Percentiles rank a stretch among this genome's conserved stretches.
Evolutionary conservation across 2,888 invertebrate species (phyloP).

Genomic region (Hartigia nigra): DNA sequence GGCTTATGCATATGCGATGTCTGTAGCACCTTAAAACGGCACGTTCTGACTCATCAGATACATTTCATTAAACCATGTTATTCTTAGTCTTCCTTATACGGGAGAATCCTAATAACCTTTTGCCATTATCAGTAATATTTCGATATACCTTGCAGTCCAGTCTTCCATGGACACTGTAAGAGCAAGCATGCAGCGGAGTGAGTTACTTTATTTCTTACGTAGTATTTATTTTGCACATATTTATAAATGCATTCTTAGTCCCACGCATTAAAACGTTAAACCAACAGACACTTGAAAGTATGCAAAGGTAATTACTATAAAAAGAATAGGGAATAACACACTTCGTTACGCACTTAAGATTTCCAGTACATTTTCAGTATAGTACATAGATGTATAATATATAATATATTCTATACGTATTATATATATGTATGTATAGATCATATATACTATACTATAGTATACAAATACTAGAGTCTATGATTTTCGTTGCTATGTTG

Average conservation of each 20-base stretch:
- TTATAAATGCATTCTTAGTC: too few species aligned
- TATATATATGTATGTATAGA: not conserved
- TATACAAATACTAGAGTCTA: not conserved
- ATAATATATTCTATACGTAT: not conserved
- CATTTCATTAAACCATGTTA: constrained; percentile 17
- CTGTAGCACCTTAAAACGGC: constrained; percentile 31
- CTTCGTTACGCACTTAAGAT: too few species aligned
- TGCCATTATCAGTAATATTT: not conserved
- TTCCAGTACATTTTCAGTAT: too few species aligned
- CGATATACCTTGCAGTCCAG: not conserved
- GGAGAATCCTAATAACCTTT: not conserved
- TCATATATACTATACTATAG: not conserved
- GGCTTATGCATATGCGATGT: constrained; percentile 45
- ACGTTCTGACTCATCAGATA: constrained; percentile 24
- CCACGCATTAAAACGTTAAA: too few species aligned
- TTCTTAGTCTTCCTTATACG: not conserved
- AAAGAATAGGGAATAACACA: too few species aligned
- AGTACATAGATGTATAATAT: too few species aligned
- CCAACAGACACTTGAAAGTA: too few species aligned
- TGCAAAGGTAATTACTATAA: too few species aligned
- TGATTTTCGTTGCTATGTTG: not conserved
- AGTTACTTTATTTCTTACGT: too few species aligned
- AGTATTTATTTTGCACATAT: too few species aligned
- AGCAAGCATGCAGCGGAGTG: too few species aligned
- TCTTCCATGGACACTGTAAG: not conserved